These are phyloP conservation scores for Hydrolagus colliei DNA, from an alignment of 2,797 vertebrate genomes.

Conservation along the genomic window DNA sequence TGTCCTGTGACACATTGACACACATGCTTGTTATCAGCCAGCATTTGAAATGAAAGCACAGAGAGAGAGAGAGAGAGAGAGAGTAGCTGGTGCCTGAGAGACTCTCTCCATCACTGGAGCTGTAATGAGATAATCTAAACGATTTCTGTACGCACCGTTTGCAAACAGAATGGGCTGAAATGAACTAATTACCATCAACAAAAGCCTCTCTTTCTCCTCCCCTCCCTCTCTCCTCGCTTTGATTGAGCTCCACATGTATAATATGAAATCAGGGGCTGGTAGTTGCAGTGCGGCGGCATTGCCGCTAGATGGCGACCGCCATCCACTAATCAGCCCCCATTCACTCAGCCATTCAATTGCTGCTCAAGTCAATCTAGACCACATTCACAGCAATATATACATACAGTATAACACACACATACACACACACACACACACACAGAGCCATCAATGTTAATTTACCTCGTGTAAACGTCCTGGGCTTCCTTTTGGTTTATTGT, in stretches of 20 bases:
- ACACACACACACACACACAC: too few species aligned
- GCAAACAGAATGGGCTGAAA: background rate
- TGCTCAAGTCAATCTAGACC: too few species aligned
- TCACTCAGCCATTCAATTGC: too few species aligned
- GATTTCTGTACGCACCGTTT: slow-evolving; percentile 16
- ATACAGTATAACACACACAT: too few species aligned
- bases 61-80: too few species aligned
- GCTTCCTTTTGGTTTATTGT: too few species aligned
- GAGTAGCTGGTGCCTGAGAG: background rate
- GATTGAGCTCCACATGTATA: too few species aligned
- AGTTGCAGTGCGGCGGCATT: too few species aligned
- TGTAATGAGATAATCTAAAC: slow-evolving; percentile 1
- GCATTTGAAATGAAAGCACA: background rate
- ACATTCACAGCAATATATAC: too few species aligned
- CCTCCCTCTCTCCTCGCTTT: background rate
- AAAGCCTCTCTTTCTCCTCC: background rate
- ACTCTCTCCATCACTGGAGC: slow-evolving; percentile 19
- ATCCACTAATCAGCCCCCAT: background rate
- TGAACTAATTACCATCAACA: background rate
- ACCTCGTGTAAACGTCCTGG: too few species aligned
- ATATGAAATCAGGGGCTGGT: too few species aligned
- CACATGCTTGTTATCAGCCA: background rate
- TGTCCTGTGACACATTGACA: slow-evolving; percentile 1
- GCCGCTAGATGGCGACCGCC: slow-evolving; percentile 1
- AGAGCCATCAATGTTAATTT: too few species aligned